Base-by-base conservation (phyloP, 2,888 invertebrate species). In the Trisateles emortualis region DNA sequence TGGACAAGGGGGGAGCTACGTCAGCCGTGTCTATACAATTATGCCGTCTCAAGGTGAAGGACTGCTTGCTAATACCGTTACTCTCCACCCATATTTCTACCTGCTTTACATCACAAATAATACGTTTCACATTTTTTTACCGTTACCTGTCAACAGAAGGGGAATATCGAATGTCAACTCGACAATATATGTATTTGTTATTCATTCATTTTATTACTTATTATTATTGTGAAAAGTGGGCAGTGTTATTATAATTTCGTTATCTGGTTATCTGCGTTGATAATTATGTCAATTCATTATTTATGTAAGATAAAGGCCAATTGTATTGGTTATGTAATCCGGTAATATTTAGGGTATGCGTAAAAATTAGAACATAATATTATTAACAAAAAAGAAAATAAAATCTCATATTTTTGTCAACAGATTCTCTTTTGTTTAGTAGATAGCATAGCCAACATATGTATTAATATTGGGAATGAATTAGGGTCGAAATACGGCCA, bases 31-130 rank as follows among this genome's bases (percentile, higher is more conserved):
- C 2, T 42, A 62, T 44, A 63, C 60, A 66, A 74, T 70, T 65
- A 74, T 65, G 59, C 41, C 39, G 49, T 68, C 63, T 67, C 76
- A 79, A 79, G 78, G 77, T 73, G 53, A 78, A 74, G 72, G 68
- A 70, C 52, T 59, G 47, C 32, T 22, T n/a, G n/a, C 13, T 68
- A 40, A 14, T 40, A 59, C 67, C 56, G 62, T 68, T 61, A 68
- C 42, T 47, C 64, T 35, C 17, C 42, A 32, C 42, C 45, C 35
- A 59, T 60, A 59, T 64, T 56, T 56, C 48, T 46, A 47, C 55
- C 44, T 38, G 26, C 33, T 13, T 13, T 30, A 42, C 26, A 19
- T 26, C 11, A 11, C 24, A 29, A 35, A 35, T 35, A n/a, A 19
- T 17, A 36, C 26, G n/a, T 39, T 39, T n/a, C 11, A n/a, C 19